Conservation (phyloP, 2,113 vertebrate genomes). For the Marmota flaviventris region DNA sequence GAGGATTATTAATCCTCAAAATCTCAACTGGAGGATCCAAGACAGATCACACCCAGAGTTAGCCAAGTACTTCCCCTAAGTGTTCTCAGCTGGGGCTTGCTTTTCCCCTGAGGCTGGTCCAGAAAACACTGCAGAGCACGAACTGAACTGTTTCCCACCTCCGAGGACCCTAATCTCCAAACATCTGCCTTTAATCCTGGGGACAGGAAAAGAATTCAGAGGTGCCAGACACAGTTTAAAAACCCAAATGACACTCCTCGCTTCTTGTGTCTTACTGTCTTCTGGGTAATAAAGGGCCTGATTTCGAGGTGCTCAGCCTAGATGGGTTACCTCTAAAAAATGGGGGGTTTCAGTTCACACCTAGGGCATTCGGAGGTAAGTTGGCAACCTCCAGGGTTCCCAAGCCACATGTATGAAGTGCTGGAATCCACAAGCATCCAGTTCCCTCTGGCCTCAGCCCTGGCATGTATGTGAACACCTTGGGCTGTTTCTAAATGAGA, state of each 20-base stretch:
- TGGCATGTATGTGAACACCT: neutral
- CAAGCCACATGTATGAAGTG: neutral
- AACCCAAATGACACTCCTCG: neutral
- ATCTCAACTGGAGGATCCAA: neutral
- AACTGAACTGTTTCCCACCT: conserved; percentile 59
- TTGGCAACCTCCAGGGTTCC: neutral
- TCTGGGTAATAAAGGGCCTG: neutral
- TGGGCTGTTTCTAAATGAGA: neutral
- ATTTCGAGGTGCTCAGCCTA: neutral
- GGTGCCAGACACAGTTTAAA: neutral
- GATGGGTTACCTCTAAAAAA: neutral
- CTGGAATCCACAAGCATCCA: neutral
- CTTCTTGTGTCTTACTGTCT: neutral
- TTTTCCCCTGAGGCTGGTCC: neutral
- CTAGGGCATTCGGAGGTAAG: neutral
- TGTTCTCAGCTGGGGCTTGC: conserved; percentile 47
- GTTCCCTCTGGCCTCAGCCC: neutral
- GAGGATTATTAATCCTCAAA: conserved; percentile 39
- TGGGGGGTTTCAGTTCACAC: neutral
- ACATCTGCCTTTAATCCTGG: conserved; percentile 55
- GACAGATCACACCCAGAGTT: neutral
- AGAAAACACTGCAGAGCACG: conserved; percentile 50
- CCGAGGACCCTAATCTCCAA: neutral
- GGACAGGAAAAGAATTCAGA: conserved; percentile 18
- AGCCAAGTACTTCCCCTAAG: neutral